A percentile compares a stretch with the other conserved stretches of the same genome.
phyloP scores from a whole-genome alignment of 2,888 invertebrate genomes.

The Epistrophella euchroma region DNA sequence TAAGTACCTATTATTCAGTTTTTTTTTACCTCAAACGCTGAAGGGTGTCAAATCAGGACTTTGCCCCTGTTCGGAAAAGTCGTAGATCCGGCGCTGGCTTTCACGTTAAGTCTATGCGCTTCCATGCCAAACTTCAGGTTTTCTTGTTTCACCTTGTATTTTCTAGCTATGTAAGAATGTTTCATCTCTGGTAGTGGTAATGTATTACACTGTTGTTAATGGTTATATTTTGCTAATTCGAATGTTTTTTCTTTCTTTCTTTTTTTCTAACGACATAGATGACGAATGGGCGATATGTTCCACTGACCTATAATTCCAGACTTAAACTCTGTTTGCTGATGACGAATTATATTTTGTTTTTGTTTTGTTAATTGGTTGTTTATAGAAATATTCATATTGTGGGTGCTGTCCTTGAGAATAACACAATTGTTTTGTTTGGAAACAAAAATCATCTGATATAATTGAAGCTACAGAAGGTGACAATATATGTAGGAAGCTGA shows the following conservation, averaged over 20 bases:
- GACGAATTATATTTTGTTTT: conserved; percentile 1
- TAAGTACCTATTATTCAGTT: too few relatives aligned
- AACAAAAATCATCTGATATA: background rate
- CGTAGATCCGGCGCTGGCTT: too few relatives aligned
- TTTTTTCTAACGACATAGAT: background rate
- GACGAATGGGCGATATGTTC: conserved; percentile 27
- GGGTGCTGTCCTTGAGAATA: conserved; percentile 8
- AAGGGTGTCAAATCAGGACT: too few relatives aligned
- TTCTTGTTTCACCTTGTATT: background rate
- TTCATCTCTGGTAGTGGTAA: background rate
- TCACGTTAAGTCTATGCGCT: too few relatives aligned
- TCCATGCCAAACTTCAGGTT: too few relatives aligned
- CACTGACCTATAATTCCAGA: conserved; percentile 43
- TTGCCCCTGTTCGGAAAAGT: too few relatives aligned
- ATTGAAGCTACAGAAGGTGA: background rate
- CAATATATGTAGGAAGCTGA: background rate
- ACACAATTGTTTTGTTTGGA: background rate
- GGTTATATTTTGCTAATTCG: conserved; percentile 1
- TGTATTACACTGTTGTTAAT: background rate
- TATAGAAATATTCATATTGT: background rate
- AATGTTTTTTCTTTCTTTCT: background rate
- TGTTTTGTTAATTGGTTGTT: background rate
- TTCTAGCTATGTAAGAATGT: background rate
- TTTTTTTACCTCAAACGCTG: too few relatives aligned
- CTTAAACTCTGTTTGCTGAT: background rate